A percentile compares a stretch with the other conserved stretches of the same genome.
Conservation (phyloP, 2,797 vertebrate genomes). For the Silurus lanzhouensis region DNA sequence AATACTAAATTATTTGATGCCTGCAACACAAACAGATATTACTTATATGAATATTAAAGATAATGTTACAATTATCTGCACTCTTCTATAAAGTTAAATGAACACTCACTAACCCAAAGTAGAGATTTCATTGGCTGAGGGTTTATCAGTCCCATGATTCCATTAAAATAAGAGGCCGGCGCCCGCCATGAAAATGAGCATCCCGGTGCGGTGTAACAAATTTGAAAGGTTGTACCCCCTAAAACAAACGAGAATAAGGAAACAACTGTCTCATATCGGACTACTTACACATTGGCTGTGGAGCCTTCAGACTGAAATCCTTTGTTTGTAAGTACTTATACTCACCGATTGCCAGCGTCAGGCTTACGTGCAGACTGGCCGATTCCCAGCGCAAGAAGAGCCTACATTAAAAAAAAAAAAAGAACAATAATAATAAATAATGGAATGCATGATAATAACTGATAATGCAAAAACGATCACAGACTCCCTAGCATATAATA, state of each 20-base stretch:
- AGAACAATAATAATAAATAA: neutral
- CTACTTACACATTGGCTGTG: neutral
- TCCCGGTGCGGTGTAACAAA: conserved; percentile 98
- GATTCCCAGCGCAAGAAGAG: conserved; percentile 91
- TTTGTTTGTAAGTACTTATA: neutral
- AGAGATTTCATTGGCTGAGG: conserved; percentile 89
- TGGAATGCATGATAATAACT: no score
- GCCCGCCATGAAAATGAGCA: conserved; percentile 99
- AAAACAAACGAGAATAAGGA: neutral
- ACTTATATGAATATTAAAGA: neutral
- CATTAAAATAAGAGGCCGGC: conserved; percentile 98
- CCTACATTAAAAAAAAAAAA: neutral
- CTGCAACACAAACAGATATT: conserved; percentile 65
- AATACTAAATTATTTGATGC: conserved; percentile 48
- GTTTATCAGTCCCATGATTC: conserved; percentile 92
- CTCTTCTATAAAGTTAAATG: neutral
- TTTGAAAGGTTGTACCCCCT: conserved; percentile 95
- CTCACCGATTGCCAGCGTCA: conserved; percentile 93
- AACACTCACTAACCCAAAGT: conserved; percentile 83
- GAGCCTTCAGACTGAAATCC: neutral
- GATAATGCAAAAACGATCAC: neutral
- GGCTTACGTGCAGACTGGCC: conserved; percentile 94
- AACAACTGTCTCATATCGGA: neutral
- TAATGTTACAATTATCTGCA: neutral
- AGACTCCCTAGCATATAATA: neutral